phyloP scores from a whole-genome alignment of 2,888 invertebrate species.

The Elgonia sp. region DNA sequence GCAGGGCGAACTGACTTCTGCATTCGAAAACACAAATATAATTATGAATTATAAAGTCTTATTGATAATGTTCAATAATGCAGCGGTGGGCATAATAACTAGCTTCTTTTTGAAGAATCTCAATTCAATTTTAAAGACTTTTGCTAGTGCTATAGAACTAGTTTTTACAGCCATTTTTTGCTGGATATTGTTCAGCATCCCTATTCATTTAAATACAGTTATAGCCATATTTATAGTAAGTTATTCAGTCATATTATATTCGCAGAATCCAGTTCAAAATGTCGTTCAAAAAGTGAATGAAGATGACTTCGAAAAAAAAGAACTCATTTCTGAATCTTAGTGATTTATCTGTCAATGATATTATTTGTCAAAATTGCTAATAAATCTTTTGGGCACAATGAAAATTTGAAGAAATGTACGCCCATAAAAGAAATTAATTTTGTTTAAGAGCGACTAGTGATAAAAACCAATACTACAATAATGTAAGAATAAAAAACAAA shows the following conservation, averaged over 20 bases:
- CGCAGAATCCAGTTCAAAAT: slow-evolving; percentile 93
- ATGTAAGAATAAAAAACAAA: too few species aligned
- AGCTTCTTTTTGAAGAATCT: slow-evolving; percentile 97
- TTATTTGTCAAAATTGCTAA: too few species aligned
- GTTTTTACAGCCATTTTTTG: slow-evolving; percentile 96
- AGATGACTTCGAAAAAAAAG: slow-evolving; percentile 33
- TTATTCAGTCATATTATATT: slow-evolving; percentile 94
- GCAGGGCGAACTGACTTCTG: slow-evolving; percentile 90
- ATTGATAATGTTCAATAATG: slow-evolving; percentile 95
- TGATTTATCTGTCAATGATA: too few species aligned
- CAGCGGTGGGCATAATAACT: slow-evolving; percentile 96
- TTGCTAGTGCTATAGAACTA: slow-evolving; percentile 97
- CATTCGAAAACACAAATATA: slow-evolving; percentile 88
- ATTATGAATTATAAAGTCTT: slow-evolving; percentile 91
- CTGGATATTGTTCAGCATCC: slow-evolving; percentile 94
- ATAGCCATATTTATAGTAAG: slow-evolving; percentile 94
- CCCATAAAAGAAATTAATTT: too few species aligned
- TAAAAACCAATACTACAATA: too few species aligned
- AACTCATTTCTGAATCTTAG: too few species aligned
- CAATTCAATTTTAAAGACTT: slow-evolving; percentile 98
- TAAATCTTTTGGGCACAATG: too few species aligned
- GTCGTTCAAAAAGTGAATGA: slow-evolving; percentile 67
- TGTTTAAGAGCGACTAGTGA: too few species aligned
- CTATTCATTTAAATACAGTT: slow-evolving; percentile 94
- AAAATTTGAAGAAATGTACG: too few species aligned